Evolutionary conservation across 2,888 invertebrate genomes (phyloP), one percentile per base, ranked within the genome.

Genomic region (Tetrapedia diversipes): DNA sequence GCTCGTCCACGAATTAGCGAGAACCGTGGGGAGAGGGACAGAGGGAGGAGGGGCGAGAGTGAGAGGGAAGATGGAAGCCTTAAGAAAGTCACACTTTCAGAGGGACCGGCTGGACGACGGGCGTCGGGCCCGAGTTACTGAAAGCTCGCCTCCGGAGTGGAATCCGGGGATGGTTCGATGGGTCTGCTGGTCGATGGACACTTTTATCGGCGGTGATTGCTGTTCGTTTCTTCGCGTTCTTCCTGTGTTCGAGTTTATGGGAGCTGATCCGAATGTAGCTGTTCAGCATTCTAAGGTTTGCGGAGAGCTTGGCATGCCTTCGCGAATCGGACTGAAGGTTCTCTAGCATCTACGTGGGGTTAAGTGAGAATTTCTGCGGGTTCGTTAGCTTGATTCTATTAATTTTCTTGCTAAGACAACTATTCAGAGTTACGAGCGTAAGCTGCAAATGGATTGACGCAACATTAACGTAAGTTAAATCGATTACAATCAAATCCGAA

Each of bases 1-100:
- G 72, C 63, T 77, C 79, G 67, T 76, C 81, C 70, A 82, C 81
- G 86, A 87, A 87, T 87, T 86, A 86, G 86, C 84, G 79, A 80
- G 77, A 68, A 66, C 66, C 77, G 8, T 41, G 43, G 60, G 27
- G 11, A 14, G 24, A 19, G 43, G 16, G 16, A 24, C 16, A 16
- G 24, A 27, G 24, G 16, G 16, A 37, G 39, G 39, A 24, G 24
- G 8, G 43, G 19, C 14, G 16, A 24, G 60, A 43, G 29, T 19
- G 29, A 4, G 14, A 45, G 4, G 34, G 16, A n/a, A 54, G 60
- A 10, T 63, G 72, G 64, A 67, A 71, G 66, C 64, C 56, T 67
- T 49, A 54, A 74, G 75, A 79, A 70, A 77, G 80, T 82, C 82
- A 83, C 77, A 77, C 76, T 83, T 47, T 22, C 39, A 43, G 34